Conservation (phyloP, 2,797 vertebrate species). For the Syndactyla subalaris region DNA sequence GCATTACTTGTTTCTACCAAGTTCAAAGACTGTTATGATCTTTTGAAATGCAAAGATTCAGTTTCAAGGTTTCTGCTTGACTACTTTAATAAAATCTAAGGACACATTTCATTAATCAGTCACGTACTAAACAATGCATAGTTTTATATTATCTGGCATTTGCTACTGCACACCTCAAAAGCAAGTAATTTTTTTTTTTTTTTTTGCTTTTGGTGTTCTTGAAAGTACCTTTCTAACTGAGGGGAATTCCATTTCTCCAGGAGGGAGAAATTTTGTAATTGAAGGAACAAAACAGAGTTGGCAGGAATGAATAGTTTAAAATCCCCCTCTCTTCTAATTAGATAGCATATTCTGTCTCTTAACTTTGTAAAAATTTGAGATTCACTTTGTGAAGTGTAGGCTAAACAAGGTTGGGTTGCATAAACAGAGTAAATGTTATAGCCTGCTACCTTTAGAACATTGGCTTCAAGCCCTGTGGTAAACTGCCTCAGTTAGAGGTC, state of each 20-base stretch:
- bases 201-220: slow-evolving; percentile 13
- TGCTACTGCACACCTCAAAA: slow-evolving; percentile 44
- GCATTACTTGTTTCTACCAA: neutral
- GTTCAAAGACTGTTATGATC: slow-evolving; percentile 38
- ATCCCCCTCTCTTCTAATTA: neutral
- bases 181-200: neutral
- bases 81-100: slow-evolving; percentile 68
- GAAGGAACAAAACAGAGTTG: slow-evolving; percentile 24
- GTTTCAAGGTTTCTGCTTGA: slow-evolving; percentile 45
- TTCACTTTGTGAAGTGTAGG: slow-evolving; percentile 26
- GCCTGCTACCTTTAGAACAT: neutral
- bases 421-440: slow-evolving; percentile 34
- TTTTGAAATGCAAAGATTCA: slow-evolving; percentile 49
- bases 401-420: slow-evolving; percentile 36
- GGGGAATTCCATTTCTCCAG: slow-evolving; percentile 56
- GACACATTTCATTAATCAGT: slow-evolving; percentile 67
- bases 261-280: slow-evolving; percentile 39
- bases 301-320: slow-evolving; percentile 31
- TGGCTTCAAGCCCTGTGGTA: slow-evolving; percentile 45
- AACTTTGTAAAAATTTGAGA: slow-evolving; percentile 41
- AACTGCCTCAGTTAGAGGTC: neutral
- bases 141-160: slow-evolving; percentile 63
- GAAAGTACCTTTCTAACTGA: slow-evolving; percentile 42
- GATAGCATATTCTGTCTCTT: neutral
- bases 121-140: slow-evolving; percentile 23